Evolutionary conservation across 2,113 vertebrate species (phyloP).

Genomic region (Pterocles orientalis): DNA sequence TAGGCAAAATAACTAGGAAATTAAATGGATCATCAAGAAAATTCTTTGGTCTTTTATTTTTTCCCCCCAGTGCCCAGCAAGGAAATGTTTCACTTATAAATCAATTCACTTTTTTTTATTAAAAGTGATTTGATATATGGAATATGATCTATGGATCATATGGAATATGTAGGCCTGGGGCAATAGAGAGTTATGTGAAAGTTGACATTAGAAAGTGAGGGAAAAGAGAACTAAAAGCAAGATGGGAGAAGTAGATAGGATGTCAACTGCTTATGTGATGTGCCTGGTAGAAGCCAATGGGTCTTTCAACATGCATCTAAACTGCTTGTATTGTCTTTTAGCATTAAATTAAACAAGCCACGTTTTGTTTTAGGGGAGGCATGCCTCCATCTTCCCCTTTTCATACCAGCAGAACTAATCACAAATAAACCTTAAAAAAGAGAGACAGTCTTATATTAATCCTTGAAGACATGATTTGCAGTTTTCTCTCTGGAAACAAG

Average conservation of each 20-base stretch:
- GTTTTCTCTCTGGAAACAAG: slow-evolving; percentile 5
- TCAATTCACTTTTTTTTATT: slow-evolving; percentile 33
- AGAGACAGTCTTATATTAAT: neutral
- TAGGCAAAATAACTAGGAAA: slow-evolving; percentile 50
- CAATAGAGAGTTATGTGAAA: slow-evolving; percentile 57
- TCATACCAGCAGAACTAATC: slow-evolving; percentile 52
- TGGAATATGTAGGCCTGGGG: slow-evolving; percentile 19
- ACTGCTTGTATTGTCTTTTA: slow-evolving; percentile 41
- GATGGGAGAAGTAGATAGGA: slow-evolving; percentile 52
- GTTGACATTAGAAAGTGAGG: slow-evolving; percentile 55
- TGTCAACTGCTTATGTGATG: slow-evolving; percentile 32
- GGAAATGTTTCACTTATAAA: slow-evolving; percentile 54
- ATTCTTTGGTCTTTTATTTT: neutral
- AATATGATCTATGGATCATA: neutral
- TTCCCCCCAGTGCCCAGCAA: neutral
- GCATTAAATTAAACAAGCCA: slow-evolving; percentile 36
- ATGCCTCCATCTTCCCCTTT: slow-evolving; percentile 8
- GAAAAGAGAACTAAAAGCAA: slow-evolving; percentile 59
- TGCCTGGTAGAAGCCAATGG: neutral
- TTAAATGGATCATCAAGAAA: slow-evolving; percentile 60
- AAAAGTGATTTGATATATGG: slow-evolving; percentile 55
- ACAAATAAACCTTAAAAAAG: slow-evolving; percentile 20
- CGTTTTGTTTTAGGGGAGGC: neutral
- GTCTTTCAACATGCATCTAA: neutral
- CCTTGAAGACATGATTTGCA: neutral